Evolutionary conservation across 2,888 invertebrate genomes (phyloP), one percentile per base, ranked within the genome.

Genomic region (Tachina grossa): DNA sequence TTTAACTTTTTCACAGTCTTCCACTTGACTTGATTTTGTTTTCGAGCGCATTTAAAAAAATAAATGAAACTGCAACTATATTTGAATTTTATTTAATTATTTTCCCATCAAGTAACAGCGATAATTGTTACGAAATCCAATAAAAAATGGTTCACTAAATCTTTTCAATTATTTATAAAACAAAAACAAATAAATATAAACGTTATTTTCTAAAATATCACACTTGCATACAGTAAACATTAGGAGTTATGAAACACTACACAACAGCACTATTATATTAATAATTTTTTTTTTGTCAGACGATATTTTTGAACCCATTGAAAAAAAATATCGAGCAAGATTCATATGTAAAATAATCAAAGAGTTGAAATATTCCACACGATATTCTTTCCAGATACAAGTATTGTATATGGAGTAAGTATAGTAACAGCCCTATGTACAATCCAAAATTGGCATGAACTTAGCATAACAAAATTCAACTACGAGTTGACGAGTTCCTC

Each of bases 21-120:
- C 43, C 78, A 78, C 45, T 69, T 61, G 59, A 78, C 78, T 78
- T 39, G 22, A 61, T 78, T 78, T 69, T 65, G 31, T 43, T 14
- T 57, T 9, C 9, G 8, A 59, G 14, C 13, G n/a, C 55, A 45
- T 55, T 68, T 19, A 49, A 3, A 22, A 55, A 43, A 53, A 31
- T 9, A 39, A 75, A 53, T 43, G 6, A 63, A 51, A 61, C 11
- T 19, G 19, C 43, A 51, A 43, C 19, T 63, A 22, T 41, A 14
- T 1, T 11, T 57, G 14, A 53, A 22, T 11, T 11, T 19, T 2
- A 53, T 53, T 19, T 53, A 53, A 53, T 53, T 11, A 11, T 53
- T 53, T 19, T 53, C 53, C 53, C 19, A 5, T 53, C 11, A 11
- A 53, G 11, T 53, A 53, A 11, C 11, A 1, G 11, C 19, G 11